Base-by-base conservation (phyloP, 2,888 invertebrate species). In the Hirtodrosophila alboralis region DNA sequence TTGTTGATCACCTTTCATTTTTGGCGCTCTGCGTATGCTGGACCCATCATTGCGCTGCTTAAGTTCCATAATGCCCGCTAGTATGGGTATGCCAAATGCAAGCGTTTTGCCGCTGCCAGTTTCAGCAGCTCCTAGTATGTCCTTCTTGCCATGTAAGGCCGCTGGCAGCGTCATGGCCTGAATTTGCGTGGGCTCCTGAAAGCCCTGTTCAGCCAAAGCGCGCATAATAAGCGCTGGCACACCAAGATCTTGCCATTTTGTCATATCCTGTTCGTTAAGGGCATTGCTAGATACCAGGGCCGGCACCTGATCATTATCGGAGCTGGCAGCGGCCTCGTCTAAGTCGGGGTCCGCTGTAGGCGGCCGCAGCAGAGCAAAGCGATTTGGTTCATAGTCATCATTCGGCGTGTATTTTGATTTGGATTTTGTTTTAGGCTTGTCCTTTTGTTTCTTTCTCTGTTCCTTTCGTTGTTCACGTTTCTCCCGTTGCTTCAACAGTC, bases 41-140 rank as follows among this genome's bases (percentile, higher is more conserved):
- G 65, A 40, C 89, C 91, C 34, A 71, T 74, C 18, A 72, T 89
- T 49, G 89, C 91, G 88, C 89, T 91, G 83, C 85, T 94, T 94
- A 0, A 94, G 87, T 81, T 94, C 93, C 75, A 98, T 91, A 66
- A 98, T 97, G 10, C 96, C 96, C 48, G 94, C 92, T 54, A 99
- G 91, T 33, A 99, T 95, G 7, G 99, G 99, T 57, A 99, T 95
- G 0, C 97, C 98, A 91, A 99, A 99, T 0, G 99, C 99, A 45
- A 99, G 91, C 0, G 99, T 99, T 92, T 99, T 99, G 0, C 99
- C 99, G 90, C 98, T 98, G 0, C 99, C 99, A 0, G 99, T 99
- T 92, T 99, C 98, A 2, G 99, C 99, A 51, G 99, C 99, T n/a
- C 98, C 99, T 1, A 99, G 91, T 73, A 99, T 96, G 90, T 99